These are phyloP conservation scores for Aleadryas rufinucha DNA, from an alignment of 2,113 vertebrate species.

Conservation along the genomic window DNA sequence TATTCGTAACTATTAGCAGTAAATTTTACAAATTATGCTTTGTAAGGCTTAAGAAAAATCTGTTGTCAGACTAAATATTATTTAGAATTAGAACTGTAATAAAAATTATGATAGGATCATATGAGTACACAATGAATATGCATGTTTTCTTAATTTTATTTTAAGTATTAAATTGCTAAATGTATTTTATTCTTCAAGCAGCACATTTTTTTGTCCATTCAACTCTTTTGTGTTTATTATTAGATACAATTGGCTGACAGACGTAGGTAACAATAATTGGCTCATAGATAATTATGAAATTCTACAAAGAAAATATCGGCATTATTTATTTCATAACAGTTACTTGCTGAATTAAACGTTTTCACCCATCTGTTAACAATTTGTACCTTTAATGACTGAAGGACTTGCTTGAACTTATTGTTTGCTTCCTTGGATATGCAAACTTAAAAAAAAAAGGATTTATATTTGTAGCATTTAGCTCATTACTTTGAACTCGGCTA, in stretches of 20 bases:
- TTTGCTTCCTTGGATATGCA: neutral
- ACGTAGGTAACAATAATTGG: slow-evolving; percentile 30
- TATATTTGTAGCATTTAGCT: neutral
- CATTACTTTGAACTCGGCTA: neutral
- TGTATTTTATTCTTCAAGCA: neutral
- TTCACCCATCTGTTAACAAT: slow-evolving; percentile 18
- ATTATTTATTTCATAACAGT: slow-evolving; percentile 46
- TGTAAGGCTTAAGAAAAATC: neutral
- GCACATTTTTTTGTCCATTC: neutral
- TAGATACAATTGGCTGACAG: slow-evolving; percentile 15
- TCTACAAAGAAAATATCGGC: neutral
- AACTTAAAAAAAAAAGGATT: neutral
- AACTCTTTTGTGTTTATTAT: neutral
- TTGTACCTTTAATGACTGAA: neutral
- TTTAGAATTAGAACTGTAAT: slow-evolving; percentile 1
- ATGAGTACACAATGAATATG: neutral
- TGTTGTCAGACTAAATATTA: neutral
- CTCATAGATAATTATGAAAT: neutral
- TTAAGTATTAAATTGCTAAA: neutral
- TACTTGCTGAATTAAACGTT: slow-evolving; percentile 13
- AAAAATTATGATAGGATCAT: neutral
- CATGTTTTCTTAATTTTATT: neutral
- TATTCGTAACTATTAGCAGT: neutral
- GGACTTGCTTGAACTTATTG: neutral
- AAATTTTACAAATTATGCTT: neutral